These are phyloP conservation scores for Tenthredo scrophulariae DNA, from an alignment of 2,888 invertebrate genomes.

Conservation along the genomic window DNA sequence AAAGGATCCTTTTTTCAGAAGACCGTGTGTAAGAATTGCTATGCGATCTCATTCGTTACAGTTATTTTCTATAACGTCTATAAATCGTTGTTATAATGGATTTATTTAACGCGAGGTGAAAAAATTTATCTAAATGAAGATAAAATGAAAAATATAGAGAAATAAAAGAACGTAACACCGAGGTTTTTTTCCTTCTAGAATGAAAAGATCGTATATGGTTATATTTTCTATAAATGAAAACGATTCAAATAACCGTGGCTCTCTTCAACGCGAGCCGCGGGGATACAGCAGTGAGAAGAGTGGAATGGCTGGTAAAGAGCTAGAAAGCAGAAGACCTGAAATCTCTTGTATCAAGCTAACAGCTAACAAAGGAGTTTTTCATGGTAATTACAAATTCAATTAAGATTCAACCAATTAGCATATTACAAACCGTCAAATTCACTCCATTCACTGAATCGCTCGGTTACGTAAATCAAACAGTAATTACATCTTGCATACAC, in stretches of 20 bases:
- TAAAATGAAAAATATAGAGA: background rate
- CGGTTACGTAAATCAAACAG: constrained; percentile 29
- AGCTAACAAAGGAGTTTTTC: background rate
- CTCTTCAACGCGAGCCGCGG: background rate
- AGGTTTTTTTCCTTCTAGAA: background rate
- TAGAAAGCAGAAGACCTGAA: constrained; percentile 22
- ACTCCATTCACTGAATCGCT: background rate
- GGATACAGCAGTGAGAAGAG: background rate
- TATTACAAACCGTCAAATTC: constrained; percentile 20
- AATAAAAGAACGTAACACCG: background rate
- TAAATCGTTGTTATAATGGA: background rate
- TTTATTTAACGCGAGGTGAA: background rate
- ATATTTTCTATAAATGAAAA: background rate
- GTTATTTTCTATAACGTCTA: background rate
- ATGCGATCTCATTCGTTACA: background rate
- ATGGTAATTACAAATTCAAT: constrained; percentile 31
- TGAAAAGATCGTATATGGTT: background rate
- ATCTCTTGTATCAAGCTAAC: background rate
- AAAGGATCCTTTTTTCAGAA: background rate
- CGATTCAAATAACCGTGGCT: background rate
- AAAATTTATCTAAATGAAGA: background rate
- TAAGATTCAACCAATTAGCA: constrained; percentile 26
- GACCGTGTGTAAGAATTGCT: too few relatives aligned
- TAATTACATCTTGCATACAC: background rate
- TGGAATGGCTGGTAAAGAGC: background rate